Conservation (phyloP, 2,113 vertebrate genomes). For the Sialia sialis region DNA sequence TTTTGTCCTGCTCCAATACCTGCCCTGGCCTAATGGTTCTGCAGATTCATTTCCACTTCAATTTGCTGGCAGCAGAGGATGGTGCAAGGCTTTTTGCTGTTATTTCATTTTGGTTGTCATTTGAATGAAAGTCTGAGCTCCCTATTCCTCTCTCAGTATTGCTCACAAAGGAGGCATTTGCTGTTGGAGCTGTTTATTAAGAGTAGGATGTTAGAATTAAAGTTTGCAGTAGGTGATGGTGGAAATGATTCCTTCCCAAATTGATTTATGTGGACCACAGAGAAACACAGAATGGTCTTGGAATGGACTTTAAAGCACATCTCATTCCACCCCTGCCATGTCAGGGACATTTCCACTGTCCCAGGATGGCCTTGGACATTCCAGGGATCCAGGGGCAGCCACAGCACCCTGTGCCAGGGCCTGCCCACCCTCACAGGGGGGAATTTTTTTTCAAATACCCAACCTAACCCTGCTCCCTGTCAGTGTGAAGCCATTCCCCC, state of each 20-base stretch:
- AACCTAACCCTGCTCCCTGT: neutral
- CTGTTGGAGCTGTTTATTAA: neutral
- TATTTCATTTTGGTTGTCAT: neutral
- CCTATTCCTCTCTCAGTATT: neutral
- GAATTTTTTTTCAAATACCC: neutral
- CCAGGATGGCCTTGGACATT: fast-evolving
- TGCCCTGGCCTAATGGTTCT: slow-evolving; percentile 30
- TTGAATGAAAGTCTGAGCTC: neutral
- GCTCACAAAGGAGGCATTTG: neutral
- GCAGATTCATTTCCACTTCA: slow-evolving; percentile 3
- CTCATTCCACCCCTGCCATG: neutral
- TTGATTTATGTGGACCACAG: neutral
- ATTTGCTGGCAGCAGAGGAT: neutral
- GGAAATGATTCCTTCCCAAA: neutral
- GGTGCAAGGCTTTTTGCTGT: neutral
- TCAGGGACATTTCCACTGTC: neutral
- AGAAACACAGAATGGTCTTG: neutral
- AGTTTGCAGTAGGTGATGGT: neutral
- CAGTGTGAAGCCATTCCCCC: neutral
- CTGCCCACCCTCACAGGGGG: fast-evolving
- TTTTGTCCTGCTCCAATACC: slow-evolving; percentile 10
- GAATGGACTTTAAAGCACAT: neutral
- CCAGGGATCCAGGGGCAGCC: neutral
- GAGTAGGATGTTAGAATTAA: neutral
- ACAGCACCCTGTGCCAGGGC: neutral